phyloP scores from a whole-genome alignment of 2,797 vertebrate species.

The Hyperoplus immaculatus region DNA sequence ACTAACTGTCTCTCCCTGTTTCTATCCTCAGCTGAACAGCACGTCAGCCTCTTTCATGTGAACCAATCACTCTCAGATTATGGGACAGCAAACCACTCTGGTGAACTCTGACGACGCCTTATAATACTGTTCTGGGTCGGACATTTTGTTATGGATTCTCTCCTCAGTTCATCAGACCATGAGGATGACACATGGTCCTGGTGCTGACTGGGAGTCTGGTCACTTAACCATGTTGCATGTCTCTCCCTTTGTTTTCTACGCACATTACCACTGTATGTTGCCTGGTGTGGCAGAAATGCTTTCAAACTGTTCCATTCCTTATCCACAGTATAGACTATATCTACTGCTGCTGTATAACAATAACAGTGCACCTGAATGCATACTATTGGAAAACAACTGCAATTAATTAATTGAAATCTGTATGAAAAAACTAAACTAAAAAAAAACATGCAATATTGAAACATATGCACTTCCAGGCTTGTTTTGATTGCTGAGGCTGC shows the following conservation, averaged over 20 bases:
- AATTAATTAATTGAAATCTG: constrained; percentile 15
- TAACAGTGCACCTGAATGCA: not conserved
- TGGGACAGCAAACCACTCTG: constrained; percentile 9
- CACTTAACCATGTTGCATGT: constrained; percentile 46
- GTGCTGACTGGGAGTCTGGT: constrained; percentile 16
- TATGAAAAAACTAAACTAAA: not conserved
- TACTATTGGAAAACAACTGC: not conserved
- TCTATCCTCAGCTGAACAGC: constrained; percentile 21
- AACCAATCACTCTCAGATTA: constrained; percentile 7
- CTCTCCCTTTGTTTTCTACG: constrained; percentile 28
- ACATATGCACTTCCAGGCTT: not conserved
- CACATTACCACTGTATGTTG: constrained; percentile 11
- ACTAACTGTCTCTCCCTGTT: not conserved
- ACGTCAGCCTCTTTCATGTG: constrained; percentile 13
- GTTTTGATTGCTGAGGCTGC: constrained; percentile 6
- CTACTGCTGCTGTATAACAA: not conserved
- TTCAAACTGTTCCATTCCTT: not conserved
- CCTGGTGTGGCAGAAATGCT: constrained; percentile 5
- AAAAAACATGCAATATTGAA: constrained; percentile 2
- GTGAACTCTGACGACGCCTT: constrained; percentile 19
- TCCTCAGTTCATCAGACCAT: constrained; percentile 14
- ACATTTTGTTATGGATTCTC: constrained; percentile 19
- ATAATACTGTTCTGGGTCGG: constrained; percentile 7
- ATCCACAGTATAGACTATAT: not conserved
- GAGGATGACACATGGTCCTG: constrained; percentile 26